Evolutionary conservation across 2,888 invertebrate genomes (phyloP), one percentile per base, ranked within the genome.

Genomic region (Ectemnius continuus): DNA sequence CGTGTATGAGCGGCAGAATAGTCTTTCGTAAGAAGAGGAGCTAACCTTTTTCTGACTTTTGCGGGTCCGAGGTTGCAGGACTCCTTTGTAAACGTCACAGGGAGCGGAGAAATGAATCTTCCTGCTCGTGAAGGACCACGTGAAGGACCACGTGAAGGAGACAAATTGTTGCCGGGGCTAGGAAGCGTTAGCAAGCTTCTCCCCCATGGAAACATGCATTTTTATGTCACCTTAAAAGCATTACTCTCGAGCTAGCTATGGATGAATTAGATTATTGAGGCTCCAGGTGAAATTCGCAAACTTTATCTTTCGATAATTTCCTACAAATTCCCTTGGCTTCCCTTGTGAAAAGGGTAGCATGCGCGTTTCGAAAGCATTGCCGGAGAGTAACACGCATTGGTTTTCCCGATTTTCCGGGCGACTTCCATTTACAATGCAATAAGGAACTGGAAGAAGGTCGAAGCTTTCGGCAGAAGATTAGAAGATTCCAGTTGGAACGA

Each of bases 401-500:
- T 60, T 28, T 60, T 60, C 8, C 4, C 59, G 2, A 36, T 14
- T 60, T n/a, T 13, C 48, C 47, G 13, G 11, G 16, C 56, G 47
- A 18, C 36, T 58, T 56, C 11, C 36, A 58, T 28, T 64, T 18
- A 47, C 61, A 61, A 16, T 45, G 65, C 67, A 77, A 70, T 68
- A 74, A 73, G 68, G 47, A 66, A 70, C 65, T 60, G 48, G 64
- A 16, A n/a, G 56, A 45, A 57, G 70, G 61, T 57, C 52, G 65
- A 46, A 58, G 71, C 79, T 78, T 69, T 72, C 78, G 78, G 61
- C 57, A 71, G 65, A 65, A 82, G 77, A 81, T 82, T 75, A 78
- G 74, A 82, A 78, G 83, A 80, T 78, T 70, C 70, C 65, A 48
- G 36, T 14, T 68, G 20, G 76, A 71, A 73, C 71, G 74, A 66